Percentiles rank a stretch among this genome's conserved stretches.
These are phyloP conservation scores for Apistogramma diplotaenia DNA, from an alignment of 2,113 vertebrate genomes.

Conservation along the genomic window DNA sequence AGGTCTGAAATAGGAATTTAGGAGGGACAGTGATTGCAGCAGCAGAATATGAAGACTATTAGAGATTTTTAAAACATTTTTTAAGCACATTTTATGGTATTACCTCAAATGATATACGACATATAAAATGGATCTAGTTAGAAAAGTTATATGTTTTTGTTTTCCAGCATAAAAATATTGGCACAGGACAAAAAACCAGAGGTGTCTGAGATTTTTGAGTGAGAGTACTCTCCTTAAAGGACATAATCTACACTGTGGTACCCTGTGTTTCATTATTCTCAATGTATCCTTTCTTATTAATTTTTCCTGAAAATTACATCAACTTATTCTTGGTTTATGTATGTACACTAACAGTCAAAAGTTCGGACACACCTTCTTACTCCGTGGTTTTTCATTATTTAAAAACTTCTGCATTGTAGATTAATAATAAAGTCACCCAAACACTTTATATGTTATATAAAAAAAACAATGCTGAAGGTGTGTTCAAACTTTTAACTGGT, in stretches of 20 bases:
- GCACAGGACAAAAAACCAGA: background rate
- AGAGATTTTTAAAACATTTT: too few relatives aligned
- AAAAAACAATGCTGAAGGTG: too few relatives aligned
- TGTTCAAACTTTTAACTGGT: too few relatives aligned
- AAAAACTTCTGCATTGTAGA: too few relatives aligned
- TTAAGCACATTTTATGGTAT: background rate
- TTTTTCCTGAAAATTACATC: background rate
- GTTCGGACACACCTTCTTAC: too few relatives aligned
- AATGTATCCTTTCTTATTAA: background rate
- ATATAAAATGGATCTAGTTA: background rate
- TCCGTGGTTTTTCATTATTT: too few relatives aligned
- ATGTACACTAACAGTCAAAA: too few relatives aligned
- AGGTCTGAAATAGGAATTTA: background rate
- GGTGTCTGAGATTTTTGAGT: background rate
- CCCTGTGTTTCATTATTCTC: background rate
- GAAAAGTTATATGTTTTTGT: background rate
- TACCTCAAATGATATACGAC: background rate
- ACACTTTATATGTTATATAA: too few relatives aligned
- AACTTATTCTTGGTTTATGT: background rate
- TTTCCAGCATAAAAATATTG: background rate
- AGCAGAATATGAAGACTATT: background rate
- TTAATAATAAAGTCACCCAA: too few relatives aligned
- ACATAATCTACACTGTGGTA: background rate
- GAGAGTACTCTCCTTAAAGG: background rate
- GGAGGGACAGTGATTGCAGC: background rate